Conservation (phyloP, 2,797 vertebrate genomes). For the Synanceia verrucosa region DNA sequence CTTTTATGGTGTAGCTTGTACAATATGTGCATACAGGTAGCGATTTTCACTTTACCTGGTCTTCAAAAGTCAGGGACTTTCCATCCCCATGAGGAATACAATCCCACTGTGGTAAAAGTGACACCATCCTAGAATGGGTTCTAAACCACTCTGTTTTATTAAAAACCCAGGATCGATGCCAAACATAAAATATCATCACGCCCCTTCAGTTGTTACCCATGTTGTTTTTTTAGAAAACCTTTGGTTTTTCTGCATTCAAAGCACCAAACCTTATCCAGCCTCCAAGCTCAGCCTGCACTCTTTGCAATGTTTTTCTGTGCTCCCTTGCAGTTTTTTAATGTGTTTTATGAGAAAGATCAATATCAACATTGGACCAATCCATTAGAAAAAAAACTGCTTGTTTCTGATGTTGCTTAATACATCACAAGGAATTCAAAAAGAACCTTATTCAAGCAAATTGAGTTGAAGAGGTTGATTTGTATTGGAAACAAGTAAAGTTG, state of each 20-base stretch:
- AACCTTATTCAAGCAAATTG: not conserved
- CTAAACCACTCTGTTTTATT: not conserved
- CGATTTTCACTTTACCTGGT: too few relatives aligned
- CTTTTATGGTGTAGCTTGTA: too few relatives aligned
- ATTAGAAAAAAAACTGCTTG: not conserved
- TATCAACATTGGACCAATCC: not conserved
- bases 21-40: too few relatives aligned
- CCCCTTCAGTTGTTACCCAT: not conserved
- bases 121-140: not conserved
- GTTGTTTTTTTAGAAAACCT: not conserved
- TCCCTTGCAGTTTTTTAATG: not conserved
- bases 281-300: not conserved
- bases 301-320: not conserved
- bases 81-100: not conserved
- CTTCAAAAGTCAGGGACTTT: not conserved
- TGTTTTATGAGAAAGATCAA: too few relatives aligned
- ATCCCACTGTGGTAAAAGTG: not conserved
- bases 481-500: constrained; percentile 5
- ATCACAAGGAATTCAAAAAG: not conserved
- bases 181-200: not conserved
- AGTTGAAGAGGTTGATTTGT: constrained; percentile 6
- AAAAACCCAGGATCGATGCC: not conserved
- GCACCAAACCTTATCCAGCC: not conserved
- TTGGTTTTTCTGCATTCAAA: not conserved
- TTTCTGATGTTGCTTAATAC: not conserved